Evolutionary conservation across 2,797 vertebrate species (phyloP).

Genomic region (Typhlichthys subterraneus): DNA sequence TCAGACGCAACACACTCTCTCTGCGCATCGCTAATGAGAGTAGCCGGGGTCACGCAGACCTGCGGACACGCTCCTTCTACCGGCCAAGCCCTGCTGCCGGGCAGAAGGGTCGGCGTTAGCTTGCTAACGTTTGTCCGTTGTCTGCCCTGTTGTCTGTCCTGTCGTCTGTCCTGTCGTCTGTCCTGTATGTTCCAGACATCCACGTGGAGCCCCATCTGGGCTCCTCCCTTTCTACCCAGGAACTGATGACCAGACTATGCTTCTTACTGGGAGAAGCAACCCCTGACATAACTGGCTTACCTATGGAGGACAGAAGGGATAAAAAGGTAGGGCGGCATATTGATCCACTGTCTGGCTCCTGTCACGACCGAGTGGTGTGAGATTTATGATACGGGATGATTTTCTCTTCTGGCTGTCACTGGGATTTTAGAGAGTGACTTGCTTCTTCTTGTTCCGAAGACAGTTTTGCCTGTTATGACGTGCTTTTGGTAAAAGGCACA

Average conservation of each 20-base stretch:
- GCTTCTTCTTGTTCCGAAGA: not conserved
- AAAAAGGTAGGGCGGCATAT: constrained; percentile 81
- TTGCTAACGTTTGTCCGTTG: constrained; percentile 24
- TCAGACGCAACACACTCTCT: constrained; percentile 44
- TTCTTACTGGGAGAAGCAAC: constrained; percentile 97
- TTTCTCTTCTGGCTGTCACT: not conserved
- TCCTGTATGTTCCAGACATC: constrained; percentile 75
- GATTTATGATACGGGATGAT: constrained; percentile 27
- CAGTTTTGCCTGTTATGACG: not conserved
- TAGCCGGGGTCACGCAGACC: constrained; percentile 54
- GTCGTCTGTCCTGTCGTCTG: constrained; percentile 15
- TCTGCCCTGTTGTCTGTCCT: constrained; percentile 1
- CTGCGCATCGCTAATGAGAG: constrained; percentile 53
- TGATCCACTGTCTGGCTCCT: constrained; percentile 40
- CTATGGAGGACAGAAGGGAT: constrained; percentile 90
- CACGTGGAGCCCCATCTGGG: constrained; percentile 84
- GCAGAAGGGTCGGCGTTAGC: too few relatives aligned
- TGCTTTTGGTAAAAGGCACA: too few relatives aligned
- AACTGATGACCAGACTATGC: constrained; percentile 98
- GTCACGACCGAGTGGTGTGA: constrained; percentile 21
- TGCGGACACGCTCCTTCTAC: constrained; percentile 48
- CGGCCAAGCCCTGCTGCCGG: constrained; percentile 12
- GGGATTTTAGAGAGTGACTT: not conserved
- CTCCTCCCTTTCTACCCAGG: constrained; percentile 93
- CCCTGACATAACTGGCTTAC: constrained; percentile 84